Evolutionary conservation across 2,113 vertebrate species (phyloP).

Genomic region (Regulus satrapa): DNA sequence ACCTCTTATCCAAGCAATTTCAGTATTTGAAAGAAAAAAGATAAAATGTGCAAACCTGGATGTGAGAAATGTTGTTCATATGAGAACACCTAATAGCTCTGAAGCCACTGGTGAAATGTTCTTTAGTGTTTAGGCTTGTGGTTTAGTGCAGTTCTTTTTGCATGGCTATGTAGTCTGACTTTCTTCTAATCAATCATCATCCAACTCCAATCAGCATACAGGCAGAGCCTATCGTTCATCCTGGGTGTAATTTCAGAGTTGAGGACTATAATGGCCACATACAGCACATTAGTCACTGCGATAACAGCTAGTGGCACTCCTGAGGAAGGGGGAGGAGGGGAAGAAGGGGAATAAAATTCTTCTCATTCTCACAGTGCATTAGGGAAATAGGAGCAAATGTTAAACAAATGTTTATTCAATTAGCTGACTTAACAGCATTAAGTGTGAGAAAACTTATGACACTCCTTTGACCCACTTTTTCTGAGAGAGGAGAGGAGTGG

Average conservation of each 20-base stretch:
- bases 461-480: slow-evolving; percentile 23
- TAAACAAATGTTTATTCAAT: slow-evolving; percentile 68
- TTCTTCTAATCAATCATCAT: slow-evolving; percentile 74
- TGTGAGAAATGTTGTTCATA: slow-evolving; percentile 77
- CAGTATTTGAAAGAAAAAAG: slow-evolving; percentile 95
- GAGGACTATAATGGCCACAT: slow-evolving; percentile 60
- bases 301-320: slow-evolving; percentile 49
- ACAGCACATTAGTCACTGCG: slow-evolving; percentile 42
- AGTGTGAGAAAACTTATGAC: slow-evolving; percentile 46
- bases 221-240: slow-evolving; percentile 67
- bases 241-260: slow-evolving; percentile 64
- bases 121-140: slow-evolving; percentile 61
- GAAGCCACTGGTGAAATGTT: slow-evolving; percentile 61
- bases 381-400: slow-evolving; percentile 48
- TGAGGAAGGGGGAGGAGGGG: not conserved
- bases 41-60: slow-evolving; percentile 86
- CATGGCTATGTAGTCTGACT: slow-evolving; percentile 45
- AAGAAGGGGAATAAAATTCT: slow-evolving; percentile 29
- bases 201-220: slow-evolving; percentile 67
- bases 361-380: slow-evolving; percentile 47
- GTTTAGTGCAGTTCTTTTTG: slow-evolving; percentile 60
- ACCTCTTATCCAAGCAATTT: slow-evolving; percentile 91
- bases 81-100: slow-evolving; percentile 70
- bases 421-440: slow-evolving; percentile 39
- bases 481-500: not conserved